Percentiles rank a stretch among this genome's conserved stretches.
These are phyloP conservation scores for Phoeniculus purpureus DNA, from an alignment of 2,797 vertebrate genomes.

Conservation along the genomic window DNA sequence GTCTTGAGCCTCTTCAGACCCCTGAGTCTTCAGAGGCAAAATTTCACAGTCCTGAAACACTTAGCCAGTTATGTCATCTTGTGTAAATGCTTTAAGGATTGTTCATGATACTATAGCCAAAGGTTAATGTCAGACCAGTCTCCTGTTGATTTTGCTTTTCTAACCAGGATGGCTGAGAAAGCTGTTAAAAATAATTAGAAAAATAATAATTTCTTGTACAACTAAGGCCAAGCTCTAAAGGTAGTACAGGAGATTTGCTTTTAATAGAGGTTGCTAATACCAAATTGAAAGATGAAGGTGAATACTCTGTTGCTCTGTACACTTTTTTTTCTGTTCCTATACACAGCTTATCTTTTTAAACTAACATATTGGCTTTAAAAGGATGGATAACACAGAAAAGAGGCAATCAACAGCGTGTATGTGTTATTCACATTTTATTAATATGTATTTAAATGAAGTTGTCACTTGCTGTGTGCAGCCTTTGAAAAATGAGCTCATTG, in stretches of 20 bases:
- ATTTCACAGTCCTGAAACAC: conserved; percentile 54
- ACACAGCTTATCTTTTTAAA: neutral
- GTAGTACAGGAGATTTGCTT: neutral
- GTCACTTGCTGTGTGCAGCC: conserved; percentile 2
- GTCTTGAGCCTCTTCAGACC: conserved; percentile 4
- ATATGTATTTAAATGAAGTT: conserved; percentile 37
- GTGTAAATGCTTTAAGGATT: conserved; percentile 8
- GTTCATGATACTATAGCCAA: neutral
- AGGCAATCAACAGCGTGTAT: neutral
- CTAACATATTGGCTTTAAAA: neutral
- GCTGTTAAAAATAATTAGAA: neutral
- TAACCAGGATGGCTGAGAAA: neutral
- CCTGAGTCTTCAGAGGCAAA: conserved; percentile 37
- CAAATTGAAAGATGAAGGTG: neutral
- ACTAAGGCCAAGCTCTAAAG: neutral
- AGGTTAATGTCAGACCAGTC: conserved; percentile 39
- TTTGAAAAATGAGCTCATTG: conserved; percentile 39
- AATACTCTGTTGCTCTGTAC: neutral
- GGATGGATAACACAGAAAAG: neutral
- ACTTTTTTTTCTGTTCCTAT: neutral
- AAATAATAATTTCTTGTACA: neutral
- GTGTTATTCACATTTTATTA: conserved; percentile 29
- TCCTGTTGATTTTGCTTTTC: conserved; percentile 42
- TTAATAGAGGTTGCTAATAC: neutral
- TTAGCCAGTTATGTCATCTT: conserved; percentile 40